Evolutionary conservation across 2,113 vertebrate genomes (phyloP).

Genomic region (Notiomystis cincta): DNA sequence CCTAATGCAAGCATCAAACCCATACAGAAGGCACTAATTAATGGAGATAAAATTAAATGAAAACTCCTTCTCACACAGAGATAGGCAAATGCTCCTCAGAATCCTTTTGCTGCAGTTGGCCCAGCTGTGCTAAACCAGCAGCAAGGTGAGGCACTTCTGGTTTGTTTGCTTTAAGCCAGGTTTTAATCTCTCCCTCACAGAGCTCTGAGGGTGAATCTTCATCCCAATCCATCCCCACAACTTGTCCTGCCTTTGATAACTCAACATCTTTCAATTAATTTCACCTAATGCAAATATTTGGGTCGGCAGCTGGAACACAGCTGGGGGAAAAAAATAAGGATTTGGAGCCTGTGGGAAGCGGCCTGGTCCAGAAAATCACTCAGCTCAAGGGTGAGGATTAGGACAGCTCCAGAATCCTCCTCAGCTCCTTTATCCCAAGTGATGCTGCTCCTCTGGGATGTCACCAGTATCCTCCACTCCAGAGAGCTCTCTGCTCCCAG

Average conservation of each 20-base stretch:
- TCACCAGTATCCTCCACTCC: background rate
- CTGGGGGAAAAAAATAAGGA: rapidly evolving
- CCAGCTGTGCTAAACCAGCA: background rate
- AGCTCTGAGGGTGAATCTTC: background rate
- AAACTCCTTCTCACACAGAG: conserved; percentile 12
- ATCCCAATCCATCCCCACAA: background rate
- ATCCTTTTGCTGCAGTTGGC: background rate
- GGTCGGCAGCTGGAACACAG: background rate
- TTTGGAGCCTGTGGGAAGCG: background rate
- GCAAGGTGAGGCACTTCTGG: background rate
- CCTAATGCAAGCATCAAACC: conserved; percentile 2
- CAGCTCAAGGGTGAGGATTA: background rate
- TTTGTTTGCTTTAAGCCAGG: background rate
- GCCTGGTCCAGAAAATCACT: background rate
- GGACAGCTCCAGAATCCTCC: background rate
- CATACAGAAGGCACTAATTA: background rate
- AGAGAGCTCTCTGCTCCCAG: background rate
- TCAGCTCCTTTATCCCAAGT: background rate
- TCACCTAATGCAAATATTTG: background rate
- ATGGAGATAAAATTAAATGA: conserved; percentile 15
- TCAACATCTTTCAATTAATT: background rate
- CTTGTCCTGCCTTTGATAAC: background rate
- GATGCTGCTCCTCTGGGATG: background rate
- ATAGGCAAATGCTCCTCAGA: conserved; percentile 29
- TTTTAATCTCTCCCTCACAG: background rate